Conservation (phyloP, 2,888 invertebrate species). For the Aphidoletes aphidimyza region DNA sequence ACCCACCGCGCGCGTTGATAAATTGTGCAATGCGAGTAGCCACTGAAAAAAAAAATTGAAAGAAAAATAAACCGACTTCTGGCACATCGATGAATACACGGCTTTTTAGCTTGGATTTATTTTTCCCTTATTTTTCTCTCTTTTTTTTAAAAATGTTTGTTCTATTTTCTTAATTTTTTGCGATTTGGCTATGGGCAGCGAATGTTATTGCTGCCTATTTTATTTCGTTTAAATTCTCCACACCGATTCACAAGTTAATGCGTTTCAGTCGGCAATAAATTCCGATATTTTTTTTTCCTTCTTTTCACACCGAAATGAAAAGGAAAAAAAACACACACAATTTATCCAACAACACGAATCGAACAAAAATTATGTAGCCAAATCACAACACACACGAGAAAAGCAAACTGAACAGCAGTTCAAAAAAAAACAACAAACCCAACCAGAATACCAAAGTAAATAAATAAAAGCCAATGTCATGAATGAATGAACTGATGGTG, state of each 20-base stretch:
- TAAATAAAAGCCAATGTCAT: slow-evolving; percentile 51
- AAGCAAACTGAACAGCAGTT: slow-evolving; percentile 48
- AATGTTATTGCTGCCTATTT: not conserved
- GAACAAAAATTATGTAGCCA: not conserved
- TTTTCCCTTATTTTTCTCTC: not conserved
- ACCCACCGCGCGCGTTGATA: slow-evolving; percentile 43
- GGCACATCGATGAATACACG: slow-evolving; percentile 10
- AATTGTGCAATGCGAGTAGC: not conserved
- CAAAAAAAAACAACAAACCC: slow-evolving; percentile 38
- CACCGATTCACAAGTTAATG: not conserved
- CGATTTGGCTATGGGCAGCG: not conserved
- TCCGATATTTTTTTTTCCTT: too few relatives aligned
- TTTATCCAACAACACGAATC: not conserved
- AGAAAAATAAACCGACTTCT: slow-evolving; percentile 39
- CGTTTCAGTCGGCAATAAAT: slow-evolving; percentile 37
- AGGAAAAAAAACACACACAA: not conserved
- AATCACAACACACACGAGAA: slow-evolving; percentile 34
- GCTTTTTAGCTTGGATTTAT: not conserved
- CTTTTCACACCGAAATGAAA: not conserved
- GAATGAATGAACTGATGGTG: slow-evolving; percentile 41
- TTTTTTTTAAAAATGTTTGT: not conserved
- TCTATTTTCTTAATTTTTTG: not conserved
- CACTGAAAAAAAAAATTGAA: too few relatives aligned
- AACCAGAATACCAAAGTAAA: slow-evolving; percentile 49
- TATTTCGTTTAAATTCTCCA: slow-evolving; percentile 4